Evolutionary conservation across 2,888 invertebrate genomes (phyloP).

Genomic region (Lobophora halterata): DNA sequence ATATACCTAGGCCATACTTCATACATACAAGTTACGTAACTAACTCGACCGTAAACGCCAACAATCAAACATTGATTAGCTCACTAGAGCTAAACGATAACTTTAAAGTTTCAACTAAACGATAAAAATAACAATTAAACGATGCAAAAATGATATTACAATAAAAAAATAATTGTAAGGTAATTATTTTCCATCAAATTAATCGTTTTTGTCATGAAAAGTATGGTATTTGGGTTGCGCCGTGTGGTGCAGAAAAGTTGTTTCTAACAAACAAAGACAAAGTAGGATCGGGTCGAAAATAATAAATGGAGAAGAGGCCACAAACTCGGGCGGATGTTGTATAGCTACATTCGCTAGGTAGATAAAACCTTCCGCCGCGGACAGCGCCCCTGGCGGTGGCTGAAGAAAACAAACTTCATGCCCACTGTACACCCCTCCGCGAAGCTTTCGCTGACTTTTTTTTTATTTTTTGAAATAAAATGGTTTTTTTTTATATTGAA

Average conservation of each 20-base stretch:
- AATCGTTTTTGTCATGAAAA: constrained; percentile 50
- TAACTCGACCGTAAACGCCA: constrained; percentile 54
- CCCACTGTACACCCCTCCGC: constrained; percentile 57
- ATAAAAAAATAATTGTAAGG: constrained; percentile 53
- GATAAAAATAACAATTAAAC: constrained; percentile 39
- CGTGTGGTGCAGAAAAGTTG: constrained; percentile 69
- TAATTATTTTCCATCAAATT: constrained; percentile 40
- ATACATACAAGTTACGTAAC: constrained; percentile 67
- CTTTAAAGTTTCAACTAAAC: constrained; percentile 47
- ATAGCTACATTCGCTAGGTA: constrained; percentile 65
- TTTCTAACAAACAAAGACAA: constrained; percentile 70
- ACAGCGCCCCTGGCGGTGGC: constrained; percentile 70
- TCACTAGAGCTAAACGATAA: constrained; percentile 47
- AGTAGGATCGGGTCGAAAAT: constrained; percentile 68
- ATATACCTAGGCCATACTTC: constrained; percentile 44
- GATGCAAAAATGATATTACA: constrained; percentile 37
- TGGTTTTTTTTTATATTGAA: constrained; percentile 5
- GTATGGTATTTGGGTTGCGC: constrained; percentile 51
- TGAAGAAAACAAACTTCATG: constrained; percentile 70
- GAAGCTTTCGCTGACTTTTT: constrained; percentile 47
- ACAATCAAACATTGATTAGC: constrained; percentile 53
- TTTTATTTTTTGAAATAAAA: constrained; percentile 35
- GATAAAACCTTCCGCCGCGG: constrained; percentile 80
- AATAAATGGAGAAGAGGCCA: constrained; percentile 70
- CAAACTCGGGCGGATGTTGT: constrained; percentile 74